Base-by-base conservation (phyloP, 2,888 invertebrate genomes). In the Drosophila anomelani region DNA sequence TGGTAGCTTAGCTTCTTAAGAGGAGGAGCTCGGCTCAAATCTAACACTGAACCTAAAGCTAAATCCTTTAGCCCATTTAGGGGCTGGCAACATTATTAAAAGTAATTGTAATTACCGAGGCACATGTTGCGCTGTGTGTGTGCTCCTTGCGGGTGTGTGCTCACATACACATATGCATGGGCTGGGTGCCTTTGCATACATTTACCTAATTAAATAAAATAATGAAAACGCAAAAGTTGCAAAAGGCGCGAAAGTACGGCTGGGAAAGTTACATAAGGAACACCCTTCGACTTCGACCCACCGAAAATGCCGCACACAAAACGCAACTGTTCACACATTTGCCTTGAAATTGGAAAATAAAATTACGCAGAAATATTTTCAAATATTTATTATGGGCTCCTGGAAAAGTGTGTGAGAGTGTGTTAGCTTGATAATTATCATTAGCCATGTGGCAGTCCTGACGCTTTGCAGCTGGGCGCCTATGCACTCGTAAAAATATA, bases 151-250 rank as follows among this genome's bases (percentile, higher is more conserved):
- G 26, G 7, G 49, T 43, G 59, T 41, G 60, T 46, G 29, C 39
- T 10, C 23, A 15, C 36, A 13, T 34, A 47, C 56, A 41, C 36
- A 44, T 36, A 29, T 41, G 36, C 36, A 59, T 34, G 39, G 54
- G 44, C 64, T 77, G 75, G 63, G 66, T 85, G 84, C 79, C 73
- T 69, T 75, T 87, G 88, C 85, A 89, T 89, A 85, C 90, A 90
- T 90, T 90, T 85, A 86, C 89, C 85, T 85, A 85, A 85, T 85
- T 90, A 90, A 90, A 89, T 85, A 90, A 90, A 90, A 85, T 90
- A 85, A 90, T 90, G 87, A 89, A 79, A 90, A 72, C 85, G 85
- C 74, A 72, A 85, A 82, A 86, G 77, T 88, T 90, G 76, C 76
- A 74, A 73, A 75, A 76, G 72, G 77, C 82, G 85, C 85, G 72